Percentiles rank a stretch among this genome's conserved stretches.
Evolutionary conservation across 2,888 invertebrate genomes (phyloP).

Genomic region (Harpalus rubripes): DNA sequence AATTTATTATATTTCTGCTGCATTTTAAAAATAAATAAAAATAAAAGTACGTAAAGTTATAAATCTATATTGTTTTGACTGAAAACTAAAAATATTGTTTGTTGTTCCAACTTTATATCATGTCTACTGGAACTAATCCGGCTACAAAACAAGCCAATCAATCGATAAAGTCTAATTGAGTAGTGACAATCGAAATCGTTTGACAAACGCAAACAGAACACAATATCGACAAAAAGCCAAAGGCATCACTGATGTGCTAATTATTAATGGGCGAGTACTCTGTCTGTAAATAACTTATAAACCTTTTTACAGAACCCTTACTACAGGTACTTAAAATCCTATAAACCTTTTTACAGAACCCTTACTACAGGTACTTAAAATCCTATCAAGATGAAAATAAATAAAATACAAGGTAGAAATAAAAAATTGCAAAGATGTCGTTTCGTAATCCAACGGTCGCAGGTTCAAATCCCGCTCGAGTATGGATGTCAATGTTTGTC

Average conservation of each 20-base stretch:
- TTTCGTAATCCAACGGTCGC: no score
- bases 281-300: not conserved
- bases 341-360: not conserved
- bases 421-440: no score
- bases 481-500: no score
- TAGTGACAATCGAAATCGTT: conserved; percentile 14
- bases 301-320: not conserved
- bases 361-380: not conserved
- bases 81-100: not conserved
- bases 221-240: not conserved
- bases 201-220: conserved; percentile 6
- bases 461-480: no score
- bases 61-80: not conserved
- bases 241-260: not conserved
- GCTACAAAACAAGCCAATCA: not conserved
- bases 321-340: not conserved
- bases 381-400: no score
- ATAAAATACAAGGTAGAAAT: no score
- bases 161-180: conserved; percentile 12
- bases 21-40: not conserved
- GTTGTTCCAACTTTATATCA: not conserved
- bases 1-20: no score
- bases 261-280: conserved; percentile 3
- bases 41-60: not conserved
- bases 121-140: not conserved